These are phyloP conservation scores for Xiphophorus birchmanni DNA, from an alignment of 2,797 vertebrate genomes.

Conservation along the genomic window DNA sequence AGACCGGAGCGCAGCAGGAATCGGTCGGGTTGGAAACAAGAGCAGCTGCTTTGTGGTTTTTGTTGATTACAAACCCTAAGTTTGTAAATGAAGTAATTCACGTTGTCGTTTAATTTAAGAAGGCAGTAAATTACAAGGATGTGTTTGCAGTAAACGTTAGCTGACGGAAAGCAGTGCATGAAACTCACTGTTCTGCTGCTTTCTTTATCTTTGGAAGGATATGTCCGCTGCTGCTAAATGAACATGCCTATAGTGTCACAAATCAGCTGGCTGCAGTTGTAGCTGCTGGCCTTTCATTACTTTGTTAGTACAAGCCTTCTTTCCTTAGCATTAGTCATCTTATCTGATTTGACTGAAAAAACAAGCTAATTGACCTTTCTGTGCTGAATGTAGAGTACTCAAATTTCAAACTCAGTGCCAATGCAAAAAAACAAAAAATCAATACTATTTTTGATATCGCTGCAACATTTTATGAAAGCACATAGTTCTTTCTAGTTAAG, in stretches of 20 bases:
- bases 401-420: background rate
- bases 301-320: constrained; percentile 19
- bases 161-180: background rate
- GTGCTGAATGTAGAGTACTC: background rate
- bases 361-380: background rate
- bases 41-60: too few relatives aligned
- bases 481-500: background rate
- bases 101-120: background rate
- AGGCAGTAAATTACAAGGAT: background rate
- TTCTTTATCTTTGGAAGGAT: constrained; percentile 34
- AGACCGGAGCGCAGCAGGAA: constrained; percentile 3
- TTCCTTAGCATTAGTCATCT: background rate
- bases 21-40: background rate
- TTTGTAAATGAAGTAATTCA: constrained; percentile 6
- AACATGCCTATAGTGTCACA: constrained; percentile 48
- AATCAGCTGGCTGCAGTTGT: constrained; percentile 62
- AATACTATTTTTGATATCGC: too few relatives aligned
- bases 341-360: constrained; percentile 3
- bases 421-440: background rate
- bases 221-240: constrained; percentile 59
- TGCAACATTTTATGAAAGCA: background rate
- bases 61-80: constrained; percentile 24
- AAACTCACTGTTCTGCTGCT: constrained; percentile 1
- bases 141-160: constrained; percentile 10
- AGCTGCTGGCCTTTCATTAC: constrained; percentile 44